Evolutionary conservation across 2,888 invertebrate species (phyloP).

Genomic region (Pyrrhia umbra): DNA sequence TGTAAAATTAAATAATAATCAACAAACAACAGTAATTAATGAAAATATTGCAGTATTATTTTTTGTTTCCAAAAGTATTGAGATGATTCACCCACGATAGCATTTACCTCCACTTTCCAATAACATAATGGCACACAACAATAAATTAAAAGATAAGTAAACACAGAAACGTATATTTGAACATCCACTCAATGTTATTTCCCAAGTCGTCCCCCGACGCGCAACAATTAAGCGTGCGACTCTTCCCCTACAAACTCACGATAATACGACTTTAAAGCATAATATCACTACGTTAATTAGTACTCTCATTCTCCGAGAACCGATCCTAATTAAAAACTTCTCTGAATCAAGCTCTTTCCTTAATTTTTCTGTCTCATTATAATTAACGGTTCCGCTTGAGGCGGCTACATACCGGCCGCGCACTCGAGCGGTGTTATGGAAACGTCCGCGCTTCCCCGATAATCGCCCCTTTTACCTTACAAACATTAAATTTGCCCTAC

Average conservation of each 20-base stretch:
- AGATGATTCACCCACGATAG: too few relatives aligned
- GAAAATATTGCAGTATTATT: not conserved
- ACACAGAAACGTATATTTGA: not conserved
- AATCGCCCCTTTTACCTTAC: constrained; percentile 67
- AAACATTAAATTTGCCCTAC: constrained; percentile 51
- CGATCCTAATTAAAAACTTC: constrained; percentile 31
- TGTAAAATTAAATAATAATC: constrained; percentile 23
- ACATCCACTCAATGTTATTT: not conserved
- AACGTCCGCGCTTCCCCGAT: constrained; percentile 66
- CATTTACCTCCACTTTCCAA: not conserved
- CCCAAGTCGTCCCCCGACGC: not conserved
- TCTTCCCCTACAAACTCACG: not conserved
- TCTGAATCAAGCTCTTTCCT: constrained; percentile 24
- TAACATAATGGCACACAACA: not conserved
- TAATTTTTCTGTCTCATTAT: constrained; percentile 48
- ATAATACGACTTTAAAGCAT: constrained; percentile 6
- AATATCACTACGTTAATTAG: constrained; percentile 29
- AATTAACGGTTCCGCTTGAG: constrained; percentile 58
- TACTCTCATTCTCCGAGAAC: constrained; percentile 6
- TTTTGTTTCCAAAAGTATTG: not conserved
- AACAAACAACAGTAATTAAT: not conserved
- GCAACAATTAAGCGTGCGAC: not conserved
- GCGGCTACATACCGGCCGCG: constrained; percentile 52
- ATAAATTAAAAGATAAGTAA: not conserved
- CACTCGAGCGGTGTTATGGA: constrained; percentile 66